A percentile compares a stretch with the other conserved stretches of the same genome.
phyloP scores from a whole-genome alignment of 92 coral and sea anemone genomes.

The Diadumene lineata region DNA sequence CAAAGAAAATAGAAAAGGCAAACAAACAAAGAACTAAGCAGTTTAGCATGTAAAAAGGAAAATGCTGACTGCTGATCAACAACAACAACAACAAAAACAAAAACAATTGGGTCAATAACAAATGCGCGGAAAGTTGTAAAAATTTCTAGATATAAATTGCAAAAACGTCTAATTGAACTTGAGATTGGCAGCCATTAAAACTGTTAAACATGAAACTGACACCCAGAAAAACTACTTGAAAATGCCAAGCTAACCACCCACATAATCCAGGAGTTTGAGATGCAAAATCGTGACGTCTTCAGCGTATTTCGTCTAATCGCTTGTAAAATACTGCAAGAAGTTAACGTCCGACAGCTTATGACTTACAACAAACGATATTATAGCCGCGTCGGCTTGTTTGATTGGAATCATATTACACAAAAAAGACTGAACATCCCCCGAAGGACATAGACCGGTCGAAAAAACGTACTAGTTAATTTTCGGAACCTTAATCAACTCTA shows the following conservation, averaged over 20 bases:
- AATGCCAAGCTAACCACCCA: background rate
- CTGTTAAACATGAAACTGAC: background rate
- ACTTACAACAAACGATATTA: background rate
- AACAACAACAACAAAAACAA: no score
- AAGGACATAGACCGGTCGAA: background rate
- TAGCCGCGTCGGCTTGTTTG: background rate
- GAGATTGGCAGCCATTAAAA: background rate
- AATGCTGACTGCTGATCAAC: no score
- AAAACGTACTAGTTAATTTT: background rate
- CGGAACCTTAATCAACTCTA: background rate
- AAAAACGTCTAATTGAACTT: background rate
- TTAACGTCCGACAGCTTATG: background rate
- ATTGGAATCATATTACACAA: background rate
- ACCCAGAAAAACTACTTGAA: background rate
- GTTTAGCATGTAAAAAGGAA: no score
- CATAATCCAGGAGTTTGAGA: background rate
- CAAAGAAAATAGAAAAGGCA: no score
- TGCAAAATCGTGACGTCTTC: background rate
- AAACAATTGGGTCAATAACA: no score
- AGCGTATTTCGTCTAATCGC: background rate
- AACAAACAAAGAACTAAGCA: no score
- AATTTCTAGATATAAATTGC: no score
- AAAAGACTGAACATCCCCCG: constrained; percentile 1
- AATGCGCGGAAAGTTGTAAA: no score
- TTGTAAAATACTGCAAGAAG: background rate